Evolutionary conservation across 2,113 vertebrate genomes (phyloP), one percentile per base, ranked within the genome.

Genomic region (Lepisosteus oculatus): DNA sequence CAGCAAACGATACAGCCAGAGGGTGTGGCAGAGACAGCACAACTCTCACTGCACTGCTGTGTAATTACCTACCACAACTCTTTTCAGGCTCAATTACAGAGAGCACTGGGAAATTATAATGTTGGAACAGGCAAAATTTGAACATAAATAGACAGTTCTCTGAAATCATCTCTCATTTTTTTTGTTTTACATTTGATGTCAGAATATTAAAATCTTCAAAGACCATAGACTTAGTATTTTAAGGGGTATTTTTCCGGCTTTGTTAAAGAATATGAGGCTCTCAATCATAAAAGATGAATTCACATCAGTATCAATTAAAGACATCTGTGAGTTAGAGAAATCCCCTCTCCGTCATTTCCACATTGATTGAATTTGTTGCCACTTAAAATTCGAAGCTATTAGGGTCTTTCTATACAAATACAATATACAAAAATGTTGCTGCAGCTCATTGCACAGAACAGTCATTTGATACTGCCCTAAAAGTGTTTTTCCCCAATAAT

Each of bases 1-100:
- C 57, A n/a, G 57, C 3, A 13, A 14, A 3, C n/a, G 14, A n/a
- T 13, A 11, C 57, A n/a, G 57, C 57, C 57, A 8, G 9, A n/a
- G 57, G 57, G 57, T 59, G 57, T 59, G 57, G 57, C 57, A n/a
- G 57, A 59, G 9, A 59, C 57, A 59, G 47, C 47, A 51, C 47
- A 51, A 51, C 57, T 59, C 57, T n/a, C 57, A n/a, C 13, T 59
- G 5, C 13, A 6, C 12, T 59, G 57, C 12, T 13, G 2, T 59
- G 12, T 13, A 59, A 59, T 59, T 59, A n/a, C 12, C 57, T 8
- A 59, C 57, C 57, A n/a, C 57, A 59, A 59, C n/a, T 59, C 9
- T n/a, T 55, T 59, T 59, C 57, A n/a, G 55, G 55, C 8, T 55
- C 29, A 29, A 29, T 29, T 29, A n/a, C 13, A 59, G 57, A n/a